Percentiles rank a stretch among this genome's conserved stretches.
These are phyloP conservation scores for Hoplostethus mediterraneus DNA, from an alignment of 2,797 vertebrate species.

Conservation along the genomic window DNA sequence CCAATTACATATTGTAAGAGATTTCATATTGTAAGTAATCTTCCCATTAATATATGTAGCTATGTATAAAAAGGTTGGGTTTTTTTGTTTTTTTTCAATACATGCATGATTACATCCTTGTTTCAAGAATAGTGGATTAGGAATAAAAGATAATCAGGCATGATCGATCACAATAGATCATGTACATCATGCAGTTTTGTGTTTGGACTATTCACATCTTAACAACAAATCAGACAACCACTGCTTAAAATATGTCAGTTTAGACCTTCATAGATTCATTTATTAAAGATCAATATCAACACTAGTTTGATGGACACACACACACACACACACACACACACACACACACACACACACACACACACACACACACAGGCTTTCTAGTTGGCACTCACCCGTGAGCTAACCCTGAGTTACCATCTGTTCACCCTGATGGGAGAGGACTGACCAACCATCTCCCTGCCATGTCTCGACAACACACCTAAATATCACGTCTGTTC, in stretches of 20 bases:
- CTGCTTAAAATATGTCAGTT: neutral
- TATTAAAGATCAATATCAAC: constrained; percentile 34
- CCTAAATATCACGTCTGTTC: constrained; percentile 69
- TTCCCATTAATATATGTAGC: too few relatives aligned
- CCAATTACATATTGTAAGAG: too few relatives aligned
- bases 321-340: constrained; percentile 30
- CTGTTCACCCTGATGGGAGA: constrained; percentile 79
- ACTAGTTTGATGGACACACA: constrained; percentile 33
- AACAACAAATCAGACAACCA: constrained; percentile 21
- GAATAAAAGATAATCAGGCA: too few relatives aligned
- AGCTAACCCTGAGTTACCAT: constrained; percentile 84
- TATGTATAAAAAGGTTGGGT: too few relatives aligned
- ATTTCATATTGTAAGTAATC: too few relatives aligned
- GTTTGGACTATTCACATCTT: constrained; percentile 24
- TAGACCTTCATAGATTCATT: neutral
- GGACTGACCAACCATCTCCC: constrained; percentile 74
- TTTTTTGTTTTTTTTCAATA: neutral
- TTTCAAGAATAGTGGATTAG: neutral
- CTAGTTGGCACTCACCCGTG: constrained; percentile 77
- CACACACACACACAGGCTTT: constrained; percentile 59
- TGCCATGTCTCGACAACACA: constrained; percentile 67
- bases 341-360: constrained; percentile 35
- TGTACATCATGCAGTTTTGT: neutral
- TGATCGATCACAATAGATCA: too few relatives aligned
- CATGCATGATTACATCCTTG: too few relatives aligned